Base-by-base conservation (phyloP, 2,888 invertebrate genomes). In the Agriopis marginaria region DNA sequence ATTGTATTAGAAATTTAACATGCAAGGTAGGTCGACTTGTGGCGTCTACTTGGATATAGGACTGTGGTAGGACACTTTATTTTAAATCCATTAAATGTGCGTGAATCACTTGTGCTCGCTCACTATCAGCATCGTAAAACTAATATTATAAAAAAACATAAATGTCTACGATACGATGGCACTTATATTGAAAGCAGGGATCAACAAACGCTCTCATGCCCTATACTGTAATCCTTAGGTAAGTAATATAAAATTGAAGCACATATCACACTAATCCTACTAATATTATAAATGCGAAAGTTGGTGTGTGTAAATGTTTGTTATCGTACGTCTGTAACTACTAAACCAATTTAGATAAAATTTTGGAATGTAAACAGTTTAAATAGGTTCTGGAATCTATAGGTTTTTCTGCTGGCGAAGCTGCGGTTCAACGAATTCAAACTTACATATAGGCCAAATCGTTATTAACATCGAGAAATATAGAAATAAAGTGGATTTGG, bases 111-210 rank as follows among this genome's bases (percentile, higher is more conserved):
- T 49, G 23, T 12, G 63, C 44, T 45, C 51, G 32, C 17, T 14
- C 54, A 12, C 45, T 64, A 64, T 61, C 64, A 39, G 14, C 23
- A 44, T 64, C 68, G 50, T 68, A 68, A 68, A 68, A 32, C 7
- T 47, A 17, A 45, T 68, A 14, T 54, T 44, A 54, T 53, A 60
- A 55, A 58, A 64, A 59, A 32, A 55, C 44, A 61, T 55, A 55
- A 67, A 60, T 23, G 42, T 60, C 12, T 49, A 42, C 50, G 61
- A 56, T 63, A 53, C n/a, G 47, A 55, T n/a, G 60, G 55, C 64
- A 64, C 68, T 68, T 55, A 64, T 11, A 17, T 44, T 68, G 55
- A 61, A 59, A 68, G 49, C 63, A 8, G 12, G 42, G 55, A 45
- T 42, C 60, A 42, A 32, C 44, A 42, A 42, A 47, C 55, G 54